These are phyloP conservation scores for Zaprionus vittiger DNA, from an alignment of 1,140 invertebrate species.

Conservation along the genomic window DNA sequence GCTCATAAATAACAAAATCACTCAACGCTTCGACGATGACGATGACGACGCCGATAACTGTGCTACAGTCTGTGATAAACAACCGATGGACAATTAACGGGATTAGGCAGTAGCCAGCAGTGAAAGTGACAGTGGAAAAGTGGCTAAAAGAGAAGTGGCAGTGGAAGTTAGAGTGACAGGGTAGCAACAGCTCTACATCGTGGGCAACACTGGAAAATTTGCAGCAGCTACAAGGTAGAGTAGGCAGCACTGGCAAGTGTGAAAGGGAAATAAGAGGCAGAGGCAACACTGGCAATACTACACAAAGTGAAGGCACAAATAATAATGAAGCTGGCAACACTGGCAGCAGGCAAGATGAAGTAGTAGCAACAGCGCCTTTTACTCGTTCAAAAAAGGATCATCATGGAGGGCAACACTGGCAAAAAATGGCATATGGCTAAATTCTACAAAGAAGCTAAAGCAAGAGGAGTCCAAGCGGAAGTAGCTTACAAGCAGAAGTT, in stretches of 20 bases:
- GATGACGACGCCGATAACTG: conserved; percentile 1
- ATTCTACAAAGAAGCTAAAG: no score
- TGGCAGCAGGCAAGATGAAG: no score
- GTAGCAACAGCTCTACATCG: background rate
- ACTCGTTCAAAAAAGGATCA: no score
- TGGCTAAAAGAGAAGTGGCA: background rate
- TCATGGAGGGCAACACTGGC: background rate
- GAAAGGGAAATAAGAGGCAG: background rate
- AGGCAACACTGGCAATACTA: background rate
- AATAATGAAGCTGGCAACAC: no score
- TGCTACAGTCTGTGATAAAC: background rate
- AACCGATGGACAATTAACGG: background rate
- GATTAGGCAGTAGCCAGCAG: background rate
- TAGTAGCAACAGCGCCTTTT: no score
- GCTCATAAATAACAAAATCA: conserved; percentile 30
- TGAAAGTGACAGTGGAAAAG: background rate
- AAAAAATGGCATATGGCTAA: background rate
- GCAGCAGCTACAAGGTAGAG: background rate
- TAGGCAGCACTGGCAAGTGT: background rate
- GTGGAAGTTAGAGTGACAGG: background rate
- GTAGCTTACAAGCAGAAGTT: background rate
- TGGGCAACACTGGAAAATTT: background rate
- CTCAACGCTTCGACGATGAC: background rate
- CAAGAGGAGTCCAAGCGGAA: no score
- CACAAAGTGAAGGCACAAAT: no score